Base-by-base conservation (phyloP, 2,888 invertebrate genomes). In the Dione juno region DNA sequence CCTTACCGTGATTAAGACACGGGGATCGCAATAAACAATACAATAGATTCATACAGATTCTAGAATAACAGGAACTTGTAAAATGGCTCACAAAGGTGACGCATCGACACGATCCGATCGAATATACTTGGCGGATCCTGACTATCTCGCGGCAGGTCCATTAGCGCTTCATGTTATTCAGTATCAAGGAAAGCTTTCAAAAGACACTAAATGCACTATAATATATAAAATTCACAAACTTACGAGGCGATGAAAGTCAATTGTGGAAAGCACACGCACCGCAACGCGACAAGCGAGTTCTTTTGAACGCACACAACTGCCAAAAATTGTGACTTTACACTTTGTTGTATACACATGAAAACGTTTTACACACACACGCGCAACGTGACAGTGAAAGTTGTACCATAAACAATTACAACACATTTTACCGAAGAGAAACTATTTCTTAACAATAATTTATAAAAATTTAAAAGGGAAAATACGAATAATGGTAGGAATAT, bases 41-140 rank as follows among this genome's bases (percentile, higher is more conserved):
- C 70, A 48, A 53, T 53, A 74, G 70, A 77, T 72, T 73, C 72
- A 74, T 64, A 76, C 66, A 73, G 72, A 76, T 79, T 81, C 76
- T 79, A 80, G 77, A 80, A 81, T 81, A 83, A 77, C 82, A 85
- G 85, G 84, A 90, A 87, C 86, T 87, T 81, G 81, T 84, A 90
- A 90, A 89, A 91, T 91, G 90, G 91, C 90, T 91, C 88, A 90
- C 92, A 89, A 89, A 89, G 91, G 91, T 92, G 92, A 92, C 92
- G 92, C 92, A 92, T 92, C 92, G 91, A 91, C 90, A 91, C 89
- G 89, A 90, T 89, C 88, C 89, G 82, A 90, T 87, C 88, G 86
- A 90, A 88, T 89, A 89, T 86, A 88, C 86, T 83, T 84, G 80
- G 81, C 78, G 77, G 81, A 83, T 84, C 77, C 81, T 76, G 65